Base-by-base conservation (phyloP, 2,797 vertebrate genomes). In the Alectoris magna region DNA sequence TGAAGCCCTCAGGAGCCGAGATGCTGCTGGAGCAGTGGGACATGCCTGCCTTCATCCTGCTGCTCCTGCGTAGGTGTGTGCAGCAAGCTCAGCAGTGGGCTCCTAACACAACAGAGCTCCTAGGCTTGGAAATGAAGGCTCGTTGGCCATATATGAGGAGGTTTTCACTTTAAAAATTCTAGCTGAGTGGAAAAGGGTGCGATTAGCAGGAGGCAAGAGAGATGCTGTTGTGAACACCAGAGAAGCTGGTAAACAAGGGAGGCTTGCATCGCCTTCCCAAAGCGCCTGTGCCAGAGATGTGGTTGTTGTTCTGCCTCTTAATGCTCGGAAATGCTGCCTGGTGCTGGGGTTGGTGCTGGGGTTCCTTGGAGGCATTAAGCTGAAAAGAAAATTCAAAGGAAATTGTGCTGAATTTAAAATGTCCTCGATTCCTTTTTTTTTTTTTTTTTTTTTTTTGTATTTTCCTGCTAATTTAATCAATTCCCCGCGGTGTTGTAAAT, bases 381-480 rank as follows among this genome's bases (percentile, higher is more conserved):
- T 75, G 2, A 4, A 69, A 87, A 84, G 53, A 89, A 87, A 89
- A 69, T 23, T 1, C 41, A 41, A 12, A 74, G 34, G 60, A 71
- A 27, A n/a, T 10, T 14, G n/a, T 9, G 46, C 48, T 84, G 90
- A 59, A 88, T 93, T 75, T 82, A 66, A 95, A 90, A 94, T 78
- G 62, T 71, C 72, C 67, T 69, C 71, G 91, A 69, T 91, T 93
- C 74, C 22, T 84, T 75, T 53, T 10, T 22, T 19, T 38, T 38
- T 66, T 72, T 60, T 62, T 38, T 66, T 81, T 31, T 63, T 58
- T 49, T 49, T 49, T 24, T 18, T 15, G 24, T 86, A 44, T 92
- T 94, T 94, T 86, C 72, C 87, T 81, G 89, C 87, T 95, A 91
- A 94, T 95, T 94, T 91, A 93, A 91, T 94, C 41, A 76, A 46